phyloP scores from a whole-genome alignment of 2,113 vertebrate species.

The Poeciliopsis retropinna region DNA sequence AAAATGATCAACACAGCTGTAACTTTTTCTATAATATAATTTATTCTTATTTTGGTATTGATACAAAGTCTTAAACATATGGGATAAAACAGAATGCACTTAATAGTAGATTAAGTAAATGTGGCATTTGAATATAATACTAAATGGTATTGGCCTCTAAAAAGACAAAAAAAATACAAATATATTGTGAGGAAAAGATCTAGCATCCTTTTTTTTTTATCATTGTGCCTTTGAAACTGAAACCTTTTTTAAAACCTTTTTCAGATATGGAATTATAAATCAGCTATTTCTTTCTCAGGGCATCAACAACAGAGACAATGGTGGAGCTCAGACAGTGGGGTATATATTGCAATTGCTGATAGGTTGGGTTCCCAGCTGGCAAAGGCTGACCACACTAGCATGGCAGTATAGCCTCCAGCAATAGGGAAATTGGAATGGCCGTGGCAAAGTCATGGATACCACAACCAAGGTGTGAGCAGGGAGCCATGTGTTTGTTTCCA shows the following conservation, averaged over 20 bases:
- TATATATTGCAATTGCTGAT: conserved; percentile 57
- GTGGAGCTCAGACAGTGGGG: conserved; percentile 54
- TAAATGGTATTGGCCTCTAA: neutral
- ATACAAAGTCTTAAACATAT: neutral
- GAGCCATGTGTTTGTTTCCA: conserved; percentile 71
- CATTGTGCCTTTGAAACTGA: too few relatives aligned
- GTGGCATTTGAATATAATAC: neutral
- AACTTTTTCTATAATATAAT: neutral
- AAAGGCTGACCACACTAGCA: conserved; percentile 55
- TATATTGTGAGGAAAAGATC: too few relatives aligned
- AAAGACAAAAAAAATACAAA: too few relatives aligned
- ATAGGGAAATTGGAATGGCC: conserved; percentile 67
- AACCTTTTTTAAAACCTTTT: neutral
- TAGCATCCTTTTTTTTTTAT: too few relatives aligned
- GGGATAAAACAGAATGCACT: too few relatives aligned
- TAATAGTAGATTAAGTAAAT: neutral
- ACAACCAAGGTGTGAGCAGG: conserved; percentile 51
- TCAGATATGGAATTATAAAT: conserved; percentile 12
- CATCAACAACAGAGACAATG: conserved; percentile 43
- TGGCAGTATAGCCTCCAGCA: conserved; percentile 57
- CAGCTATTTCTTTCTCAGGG: conserved; percentile 36
- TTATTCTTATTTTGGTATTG: neutral
- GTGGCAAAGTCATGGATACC: conserved; percentile 70
- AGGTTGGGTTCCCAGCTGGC: conserved; percentile 69
- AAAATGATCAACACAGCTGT: neutral